phyloP scores from a whole-genome alignment of 53 echinoderm and acorn worm genomes.

The Echinarachnius parma region DNA sequence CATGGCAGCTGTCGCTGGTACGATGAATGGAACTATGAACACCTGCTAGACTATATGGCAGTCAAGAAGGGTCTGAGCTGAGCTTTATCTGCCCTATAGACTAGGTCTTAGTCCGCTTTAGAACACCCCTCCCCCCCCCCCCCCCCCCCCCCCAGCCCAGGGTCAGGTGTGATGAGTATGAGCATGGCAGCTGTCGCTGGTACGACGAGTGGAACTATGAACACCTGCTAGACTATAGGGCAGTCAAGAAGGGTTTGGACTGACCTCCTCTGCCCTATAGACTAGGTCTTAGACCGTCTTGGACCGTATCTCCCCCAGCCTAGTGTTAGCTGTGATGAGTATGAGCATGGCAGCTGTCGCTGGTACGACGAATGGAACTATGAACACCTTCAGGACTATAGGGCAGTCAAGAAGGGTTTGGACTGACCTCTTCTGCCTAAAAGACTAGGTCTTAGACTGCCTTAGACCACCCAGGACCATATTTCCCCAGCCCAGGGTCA shows the following conservation, averaged over 20 bases:
- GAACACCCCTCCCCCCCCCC: slow-evolving; percentile 59
- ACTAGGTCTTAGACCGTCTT: no score
- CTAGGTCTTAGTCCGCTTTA: no score
- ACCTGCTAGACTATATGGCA: slow-evolving; percentile 63
- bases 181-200: slow-evolving; percentile 95
- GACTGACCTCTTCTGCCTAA: no score
- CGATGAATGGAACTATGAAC: slow-evolving; percentile 97
- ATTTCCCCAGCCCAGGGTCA: no score
- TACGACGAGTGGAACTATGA: slow-evolving; percentile 98
- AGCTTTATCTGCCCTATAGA: no score
- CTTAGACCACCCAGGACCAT: no score
- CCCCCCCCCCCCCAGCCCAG: slow-evolving; percentile 51
- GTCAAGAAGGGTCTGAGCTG: no score
- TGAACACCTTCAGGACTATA: slow-evolving; percentile 74
- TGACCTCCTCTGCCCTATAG: no score
- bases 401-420: no score
- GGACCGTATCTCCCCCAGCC: no score
- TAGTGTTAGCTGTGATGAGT: slow-evolving; percentile 80
- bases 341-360: slow-evolving; percentile 88
- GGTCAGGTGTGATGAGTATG: slow-evolving; percentile 88
- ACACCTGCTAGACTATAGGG: slow-evolving; percentile 65
- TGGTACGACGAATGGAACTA: slow-evolving; percentile 99
- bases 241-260: no score
- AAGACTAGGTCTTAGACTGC: no score
- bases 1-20: slow-evolving; percentile 98